These are phyloP conservation scores for Brienomyrus brachyistius DNA, from an alignment of 2,113 vertebrate genomes.

Conservation along the genomic window DNA sequence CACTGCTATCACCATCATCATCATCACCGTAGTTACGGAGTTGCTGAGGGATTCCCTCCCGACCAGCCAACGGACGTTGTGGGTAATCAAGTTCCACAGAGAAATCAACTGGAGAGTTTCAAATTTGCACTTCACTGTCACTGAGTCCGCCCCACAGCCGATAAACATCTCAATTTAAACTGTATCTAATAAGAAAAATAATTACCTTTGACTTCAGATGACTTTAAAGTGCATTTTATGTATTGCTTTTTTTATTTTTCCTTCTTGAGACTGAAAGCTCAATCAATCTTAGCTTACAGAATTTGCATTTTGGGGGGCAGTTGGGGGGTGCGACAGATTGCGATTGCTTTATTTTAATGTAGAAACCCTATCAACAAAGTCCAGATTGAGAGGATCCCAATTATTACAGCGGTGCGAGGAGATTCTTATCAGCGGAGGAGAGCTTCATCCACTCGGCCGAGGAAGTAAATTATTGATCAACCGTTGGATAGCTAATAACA, in stretches of 20 bases:
- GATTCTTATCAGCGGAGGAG: slow-evolving; percentile 66
- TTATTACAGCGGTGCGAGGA: slow-evolving; percentile 58
- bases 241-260: slow-evolving; percentile 12
- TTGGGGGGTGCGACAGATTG: slow-evolving; percentile 36
- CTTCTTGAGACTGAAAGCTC: slow-evolving; percentile 6
- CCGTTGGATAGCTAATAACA: slow-evolving; percentile 70
- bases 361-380: slow-evolving; percentile 60
- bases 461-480: slow-evolving; percentile 71
- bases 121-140: slow-evolving; percentile 43
- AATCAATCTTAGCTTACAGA: slow-evolving; percentile 3
- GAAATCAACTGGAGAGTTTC: slow-evolving; percentile 54
- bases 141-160: slow-evolving; percentile 39
- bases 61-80: slow-evolving; percentile 37
- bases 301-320: slow-evolving; percentile 27
- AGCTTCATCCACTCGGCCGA: slow-evolving; percentile 55
- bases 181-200: slow-evolving; percentile 35
- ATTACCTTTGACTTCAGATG: slow-evolving; percentile 41
- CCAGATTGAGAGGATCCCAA: slow-evolving; percentile 65
- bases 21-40: slow-evolving; percentile 41
- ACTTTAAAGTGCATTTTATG: slow-evolving; percentile 24
- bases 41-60: slow-evolving; percentile 43
- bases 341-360: slow-evolving; percentile 52
- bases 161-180: slow-evolving; percentile 52
- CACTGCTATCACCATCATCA: slow-evolving; percentile 55
- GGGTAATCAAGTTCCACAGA: slow-evolving; percentile 53